Conservation (phyloP, 2,797 vertebrate genomes). For the Gephyroberyx darwinii region DNA sequence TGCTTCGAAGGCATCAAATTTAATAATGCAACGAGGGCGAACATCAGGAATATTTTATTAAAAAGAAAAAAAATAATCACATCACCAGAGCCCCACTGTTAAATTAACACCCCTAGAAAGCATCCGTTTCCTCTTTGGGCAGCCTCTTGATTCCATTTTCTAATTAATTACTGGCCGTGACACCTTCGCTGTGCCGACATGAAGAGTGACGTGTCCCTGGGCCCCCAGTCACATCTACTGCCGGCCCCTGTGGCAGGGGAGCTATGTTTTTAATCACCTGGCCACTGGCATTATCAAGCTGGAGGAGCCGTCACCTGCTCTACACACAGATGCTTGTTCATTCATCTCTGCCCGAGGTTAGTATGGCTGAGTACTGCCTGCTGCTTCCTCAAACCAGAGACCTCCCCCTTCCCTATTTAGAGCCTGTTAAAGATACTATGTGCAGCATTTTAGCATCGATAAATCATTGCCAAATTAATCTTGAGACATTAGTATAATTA, state of each 20-base stretch:
- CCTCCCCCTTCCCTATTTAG: slow-evolving; percentile 20
- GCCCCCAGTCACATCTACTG: slow-evolving; percentile 47
- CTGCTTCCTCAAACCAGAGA: slow-evolving; percentile 13
- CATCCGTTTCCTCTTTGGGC: slow-evolving; percentile 29
- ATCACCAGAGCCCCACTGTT: slow-evolving; percentile 27
- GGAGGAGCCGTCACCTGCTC: slow-evolving; percentile 50
- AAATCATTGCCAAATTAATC: slow-evolving; percentile 53
- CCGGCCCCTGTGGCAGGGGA: slow-evolving; percentile 46
- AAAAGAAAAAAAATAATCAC: slow-evolving; percentile 33
- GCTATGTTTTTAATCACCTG: slow-evolving; percentile 69
- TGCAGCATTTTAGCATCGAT: slow-evolving; percentile 41
- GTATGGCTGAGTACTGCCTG: slow-evolving; percentile 18
- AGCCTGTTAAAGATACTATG: slow-evolving; percentile 38
- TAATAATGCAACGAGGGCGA: slow-evolving; percentile 10
- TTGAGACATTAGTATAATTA: slow-evolving; percentile 43
- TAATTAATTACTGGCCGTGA: slow-evolving; percentile 63
- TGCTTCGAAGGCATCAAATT: slow-evolving; percentile 31
- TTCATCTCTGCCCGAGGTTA: slow-evolving; percentile 61
- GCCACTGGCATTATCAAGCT: slow-evolving; percentile 62
- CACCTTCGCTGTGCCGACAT: slow-evolving; percentile 52
- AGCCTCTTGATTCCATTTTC: slow-evolving; percentile 57
- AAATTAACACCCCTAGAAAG: slow-evolving; percentile 44
- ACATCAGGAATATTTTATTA: slow-evolving; percentile 5
- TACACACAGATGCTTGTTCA: slow-evolving; percentile 54
- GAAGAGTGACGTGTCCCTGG: slow-evolving; percentile 53